Base-by-base conservation (phyloP, 2,797 vertebrate genomes). In the Graptemys geographica region DNA sequence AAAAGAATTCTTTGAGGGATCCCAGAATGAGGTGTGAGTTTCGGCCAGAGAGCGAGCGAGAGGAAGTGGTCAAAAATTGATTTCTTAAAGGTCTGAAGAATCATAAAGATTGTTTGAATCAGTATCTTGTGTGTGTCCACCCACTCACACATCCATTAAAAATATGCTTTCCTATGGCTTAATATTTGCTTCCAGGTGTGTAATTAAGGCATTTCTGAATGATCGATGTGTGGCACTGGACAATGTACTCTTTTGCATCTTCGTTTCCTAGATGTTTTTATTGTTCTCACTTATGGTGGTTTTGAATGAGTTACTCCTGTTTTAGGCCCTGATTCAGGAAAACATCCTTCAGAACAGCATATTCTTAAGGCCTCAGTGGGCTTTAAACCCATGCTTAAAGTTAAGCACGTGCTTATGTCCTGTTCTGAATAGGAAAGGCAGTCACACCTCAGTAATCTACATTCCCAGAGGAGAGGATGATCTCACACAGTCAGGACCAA, bases 71-170 rank as follows among this genome's bases (percentile, higher is more conserved):
- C 91, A 87, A 74, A 96, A 97, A 98, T 98, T 93, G 96, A 97
- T 98, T 97, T 95, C 96, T 96, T 96, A 94, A 97, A 97, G 96
- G 86, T 96, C 96, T 96, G 92, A 97, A 93, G 95, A 98, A 97
- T 97, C 97, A 98, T 98, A 98, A 98, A 98, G 97, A 98, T 81
- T 85, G 92, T 95, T 96, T 92, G 25, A 96, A 98, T 98, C 97
- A 96, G 98, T 98, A 97, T 82, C 81, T 72, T 18, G 82, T 82
- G 53, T 79, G 65, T 84, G 80, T 93, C 80, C 92, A 86, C 79
- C 79, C 59, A 89, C 85, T 90, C 65, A 95, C 83, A 84, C 84
- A 49, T 94, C 95, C 87, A 97, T 97, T 97, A 94, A 97, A 96
- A 96, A 97, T 96, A 95, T 95, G 93, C 95, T 97, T 98, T 98